A percentile compares a stretch with the other conserved stretches of the same genome.
These are phyloP conservation scores for Aphis craccivora DNA, from an alignment of 1,140 invertebrate species.

Conservation along the genomic window DNA sequence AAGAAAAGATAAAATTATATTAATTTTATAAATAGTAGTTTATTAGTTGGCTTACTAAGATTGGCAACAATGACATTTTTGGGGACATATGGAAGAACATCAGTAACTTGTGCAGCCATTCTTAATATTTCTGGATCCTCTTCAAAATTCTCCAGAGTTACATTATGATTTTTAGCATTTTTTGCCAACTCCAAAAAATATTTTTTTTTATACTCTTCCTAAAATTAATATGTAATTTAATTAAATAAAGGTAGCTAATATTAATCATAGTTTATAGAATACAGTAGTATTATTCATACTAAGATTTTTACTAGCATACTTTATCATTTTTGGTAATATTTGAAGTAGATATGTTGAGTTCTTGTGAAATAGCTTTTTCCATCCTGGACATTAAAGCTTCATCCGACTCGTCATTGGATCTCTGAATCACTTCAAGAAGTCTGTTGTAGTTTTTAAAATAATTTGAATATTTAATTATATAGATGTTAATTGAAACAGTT, in stretches of 20 bases:
- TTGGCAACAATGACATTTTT: conserved; percentile 36
- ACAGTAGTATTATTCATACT: not conserved
- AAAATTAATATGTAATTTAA: not conserved
- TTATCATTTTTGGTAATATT: conserved; percentile 42
- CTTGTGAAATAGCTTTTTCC: conserved; percentile 51
- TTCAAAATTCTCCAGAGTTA: not conserved
- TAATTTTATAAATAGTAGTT: no score
- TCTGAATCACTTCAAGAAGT: conserved; percentile 30
- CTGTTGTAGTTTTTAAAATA: not conserved
- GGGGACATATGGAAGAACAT: conserved; percentile 53
- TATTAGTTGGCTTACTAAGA: not conserved
- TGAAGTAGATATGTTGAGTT: conserved; percentile 48
- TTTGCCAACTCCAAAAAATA: conserved; percentile 28
- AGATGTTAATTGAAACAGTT: not conserved
- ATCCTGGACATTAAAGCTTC: conserved; percentile 25
- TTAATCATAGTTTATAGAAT: not conserved
- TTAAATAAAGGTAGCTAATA: not conserved
- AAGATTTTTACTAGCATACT: not conserved
- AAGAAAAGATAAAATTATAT: not conserved
- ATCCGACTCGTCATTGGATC: conserved; percentile 27
- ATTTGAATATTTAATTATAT: not conserved
- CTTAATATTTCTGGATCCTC: conserved; percentile 45
- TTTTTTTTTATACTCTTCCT: conserved; percentile 40
- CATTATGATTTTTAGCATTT: not conserved
- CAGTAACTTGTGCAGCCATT: conserved; percentile 52